Evolutionary conservation across 92 coral and sea anemone species (phyloP), one percentile per base, ranked within the genome.

Genomic region (Heteractis magnifica): DNA sequence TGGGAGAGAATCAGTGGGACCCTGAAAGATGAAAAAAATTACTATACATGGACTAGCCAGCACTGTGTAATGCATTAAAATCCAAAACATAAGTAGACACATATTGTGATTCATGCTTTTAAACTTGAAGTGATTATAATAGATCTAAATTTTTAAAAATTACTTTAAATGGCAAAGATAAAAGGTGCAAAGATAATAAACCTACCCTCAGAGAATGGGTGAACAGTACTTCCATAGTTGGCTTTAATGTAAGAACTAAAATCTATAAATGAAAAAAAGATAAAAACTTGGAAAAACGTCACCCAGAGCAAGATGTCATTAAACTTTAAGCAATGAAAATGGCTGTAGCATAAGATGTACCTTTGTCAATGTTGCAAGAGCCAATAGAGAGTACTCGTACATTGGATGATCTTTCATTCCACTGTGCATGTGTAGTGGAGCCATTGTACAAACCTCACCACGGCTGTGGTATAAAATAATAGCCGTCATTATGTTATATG

Each of bases 391-490:
- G 52, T 90, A 87, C 50, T 94, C 98, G 56, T 85, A 90, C 74
- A 95, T 49, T 14, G 91, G 91, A 75, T 95, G 96, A 60, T 92
- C 98, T 77, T 92, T 94, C 98, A 93, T 90, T 18, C 92, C 92
- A 16, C 82, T 90, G 59, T 90, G 98, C 90, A 95, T 76, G 79
- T 94, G 98, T 4, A 95, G 92, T 15, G 98, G 98, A 3, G 94
- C 98, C 94, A 95, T 85, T 0, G 91, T 89, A 59, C 98, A 95
- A 77, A 95, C 98, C 78, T 95, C 98, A 65, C 98, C 98, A 15
- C 98, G 98, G 65, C 98, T 95, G 81, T 49, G 14, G 44, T 52
- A 13, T 15, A n/a, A 41, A 7, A 10, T 11, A 41, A 19, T 2
- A 52, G 48, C 16, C 12, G 1, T 6, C 56, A 53, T 11, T 26